Percentiles rank a stretch among this genome's conserved stretches.
Evolutionary conservation across 1,140 invertebrate genomes (phyloP).

Genomic region (Battus philenor): DNA sequence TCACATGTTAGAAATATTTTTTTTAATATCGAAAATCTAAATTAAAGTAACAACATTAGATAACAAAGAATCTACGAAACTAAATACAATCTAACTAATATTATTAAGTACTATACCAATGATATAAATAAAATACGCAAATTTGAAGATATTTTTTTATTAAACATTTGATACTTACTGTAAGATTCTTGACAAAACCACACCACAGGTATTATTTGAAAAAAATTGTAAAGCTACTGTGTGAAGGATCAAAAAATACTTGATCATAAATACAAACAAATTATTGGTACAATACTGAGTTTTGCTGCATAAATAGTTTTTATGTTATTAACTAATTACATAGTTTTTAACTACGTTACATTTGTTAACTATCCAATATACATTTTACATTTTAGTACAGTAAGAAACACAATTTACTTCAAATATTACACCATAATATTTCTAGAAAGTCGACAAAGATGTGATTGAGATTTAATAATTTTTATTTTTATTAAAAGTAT

Average conservation of each 20-base stretch:
- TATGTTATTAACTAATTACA: no score
- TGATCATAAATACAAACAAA: conserved; percentile 24
- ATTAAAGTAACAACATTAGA: no score
- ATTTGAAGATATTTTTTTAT: conserved; percentile 44
- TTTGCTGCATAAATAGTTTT: no score
- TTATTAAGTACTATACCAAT: no score
- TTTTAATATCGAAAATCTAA: no score
- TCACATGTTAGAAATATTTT: no score
- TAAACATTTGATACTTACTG: conserved; percentile 45
- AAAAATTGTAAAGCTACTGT: conserved; percentile 31
- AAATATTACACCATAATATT: conserved; percentile 49
- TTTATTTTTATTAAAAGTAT: neutral
- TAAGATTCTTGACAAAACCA: conserved; percentile 35
- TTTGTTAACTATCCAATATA: neutral
- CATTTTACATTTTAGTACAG: neutral
- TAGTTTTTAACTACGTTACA: no score
- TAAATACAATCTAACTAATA: no score
- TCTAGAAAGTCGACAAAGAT: conserved; percentile 1
- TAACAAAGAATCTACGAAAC: no score
- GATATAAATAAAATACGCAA: no score
- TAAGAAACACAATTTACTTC: conserved; percentile 41
- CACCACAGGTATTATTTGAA: conserved; percentile 42
- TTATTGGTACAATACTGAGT: no score
- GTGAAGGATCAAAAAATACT: conserved; percentile 31
- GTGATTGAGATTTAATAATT: neutral